Percentiles rank a stretch among this genome's conserved stretches.
Conservation (phyloP, 1,140 invertebrate genomes). For the Zaprionus davidi region DNA sequence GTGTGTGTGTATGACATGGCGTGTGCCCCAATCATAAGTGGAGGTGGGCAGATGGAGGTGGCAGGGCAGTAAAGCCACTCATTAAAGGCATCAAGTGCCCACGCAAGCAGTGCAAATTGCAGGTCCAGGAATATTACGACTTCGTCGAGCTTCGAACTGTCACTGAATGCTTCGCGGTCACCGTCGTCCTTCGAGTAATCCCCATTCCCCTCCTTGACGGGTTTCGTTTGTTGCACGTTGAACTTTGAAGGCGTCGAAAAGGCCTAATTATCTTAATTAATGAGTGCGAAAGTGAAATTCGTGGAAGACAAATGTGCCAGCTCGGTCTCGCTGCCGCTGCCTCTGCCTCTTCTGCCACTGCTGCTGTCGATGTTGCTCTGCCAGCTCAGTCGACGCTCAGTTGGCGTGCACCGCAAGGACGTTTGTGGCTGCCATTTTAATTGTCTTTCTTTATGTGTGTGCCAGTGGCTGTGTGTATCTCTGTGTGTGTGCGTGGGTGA, state of each 20-base stretch:
- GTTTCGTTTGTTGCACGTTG: conserved; percentile 55
- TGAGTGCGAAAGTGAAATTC: conserved; percentile 79
- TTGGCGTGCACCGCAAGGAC: conserved; percentile 64
- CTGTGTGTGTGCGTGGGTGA: conserved; percentile 52
- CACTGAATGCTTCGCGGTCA: conserved; percentile 31
- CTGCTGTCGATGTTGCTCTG: conserved; percentile 25
- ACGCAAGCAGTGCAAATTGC: conserved; percentile 57
- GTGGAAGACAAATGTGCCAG: conserved; percentile 76
- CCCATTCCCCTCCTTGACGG: background rate
- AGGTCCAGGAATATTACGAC: conserved; percentile 27
- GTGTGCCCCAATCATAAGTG: conserved; percentile 45
- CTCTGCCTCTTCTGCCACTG: background rate
- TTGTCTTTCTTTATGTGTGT: conserved; percentile 60
- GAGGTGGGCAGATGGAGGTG: conserved; percentile 13
- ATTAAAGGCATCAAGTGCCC: conserved; percentile 59
- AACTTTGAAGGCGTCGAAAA: conserved; percentile 81
- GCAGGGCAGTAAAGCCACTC: conserved; percentile 45
- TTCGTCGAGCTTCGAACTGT: conserved; percentile 58
- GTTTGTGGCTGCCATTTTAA: conserved; percentile 78
- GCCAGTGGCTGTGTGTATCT: conserved; percentile 4
- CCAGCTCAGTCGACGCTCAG: conserved; percentile 58
- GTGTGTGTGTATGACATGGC: conserved; percentile 28
- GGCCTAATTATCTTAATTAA: conserved; percentile 83
- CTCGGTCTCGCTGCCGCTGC: conserved; percentile 25
- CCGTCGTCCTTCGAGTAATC: conserved; percentile 31